Evolutionary conservation across 1,140 invertebrate genomes (phyloP).

Genomic region (Drosophila melanica): DNA sequence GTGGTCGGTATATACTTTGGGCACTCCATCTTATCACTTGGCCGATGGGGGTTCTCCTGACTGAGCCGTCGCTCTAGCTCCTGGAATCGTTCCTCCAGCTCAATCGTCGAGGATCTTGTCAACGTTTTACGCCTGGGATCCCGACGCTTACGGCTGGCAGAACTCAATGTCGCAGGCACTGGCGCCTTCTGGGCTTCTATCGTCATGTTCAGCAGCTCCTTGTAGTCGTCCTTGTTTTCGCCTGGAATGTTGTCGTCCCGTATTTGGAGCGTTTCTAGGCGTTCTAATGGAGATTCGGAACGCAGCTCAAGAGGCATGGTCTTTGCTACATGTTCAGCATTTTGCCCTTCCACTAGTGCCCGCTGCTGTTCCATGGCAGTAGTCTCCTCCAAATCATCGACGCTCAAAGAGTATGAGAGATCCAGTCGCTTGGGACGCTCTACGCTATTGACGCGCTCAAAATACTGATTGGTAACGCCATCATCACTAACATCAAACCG

Average conservation of each 20-base stretch:
- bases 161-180: slow-evolving; percentile 21
- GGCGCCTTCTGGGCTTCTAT: slow-evolving; percentile 44
- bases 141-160: slow-evolving; percentile 58
- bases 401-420: slow-evolving; percentile 70
- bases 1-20: slow-evolving; percentile 70
- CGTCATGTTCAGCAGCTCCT: slow-evolving; percentile 70
- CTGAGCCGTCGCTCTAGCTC: slow-evolving; percentile 67
- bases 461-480: slow-evolving; percentile 83
- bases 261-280: slow-evolving; percentile 38
- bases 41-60: slow-evolving; percentile 45
- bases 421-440: slow-evolving; percentile 75
- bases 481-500: slow-evolving; percentile 66
- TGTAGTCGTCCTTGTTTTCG: slow-evolving; percentile 74
- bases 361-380: slow-evolving; percentile 27
- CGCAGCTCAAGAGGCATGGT: neutral
- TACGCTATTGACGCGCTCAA: slow-evolving; percentile 78
- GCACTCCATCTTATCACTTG: slow-evolving; percentile 16
- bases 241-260: slow-evolving; percentile 71
- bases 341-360: slow-evolving; percentile 42
- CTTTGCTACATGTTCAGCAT: slow-evolving; percentile 24
- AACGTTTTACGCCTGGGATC: slow-evolving; percentile 71
- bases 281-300: neutral
- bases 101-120: slow-evolving; percentile 74
- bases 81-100: slow-evolving; percentile 75
- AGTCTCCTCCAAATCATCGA: slow-evolving; percentile 57